Evolutionary conservation across 2,888 invertebrate species (phyloP), one percentile per base, ranked within the genome.

Genomic region (Mycalesis mineus): DNA sequence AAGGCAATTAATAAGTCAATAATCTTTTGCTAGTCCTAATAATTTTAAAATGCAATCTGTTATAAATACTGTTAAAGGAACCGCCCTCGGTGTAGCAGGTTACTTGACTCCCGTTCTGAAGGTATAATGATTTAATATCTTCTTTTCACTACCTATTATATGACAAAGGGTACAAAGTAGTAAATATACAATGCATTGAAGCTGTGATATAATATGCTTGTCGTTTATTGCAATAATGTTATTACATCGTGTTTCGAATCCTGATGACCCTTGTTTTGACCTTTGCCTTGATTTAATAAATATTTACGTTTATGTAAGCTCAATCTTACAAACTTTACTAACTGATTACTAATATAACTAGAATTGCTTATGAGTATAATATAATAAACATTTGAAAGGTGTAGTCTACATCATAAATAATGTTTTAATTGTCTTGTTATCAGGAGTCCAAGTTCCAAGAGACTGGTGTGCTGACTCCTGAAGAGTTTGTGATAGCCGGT

Each of bases 401-500:
- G n/a, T n/a, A n/a, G n/a, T n/a, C n/a, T n/a, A n/a, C n/a, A n/a
- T n/a, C n/a, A n/a, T n/a, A n/a, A n/a, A n/a, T n/a, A n/a, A n/a
- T n/a, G n/a, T n/a, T 39, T 40, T 37, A 31, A 48, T 31, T 53
- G 11, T 51, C 8, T 49, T 42, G 51, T 52, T 45, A 40, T 8
- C 57, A 98, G 98, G 97, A 98, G 84, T 98, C 98, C 5, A 98
- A 97, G 84, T 99, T 98, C 82, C 94, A 95, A 69, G 98, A 99
- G 84, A 99, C 98, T 11, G 99, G 99, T 33, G 98, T 99, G 2
- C 81, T 99, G 29, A 99, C 98, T n/a, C 99, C 99, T 0, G 98
- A 98, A 80, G 99, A 99, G 90, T 99, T 99, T 92, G 97, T 99
- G 3, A 97, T 96, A 3, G 99, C 99, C 15, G 99, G 99, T 1